Conservation (phyloP, 2,113 vertebrate species). For the Vanacampus margaritifer region DNA sequence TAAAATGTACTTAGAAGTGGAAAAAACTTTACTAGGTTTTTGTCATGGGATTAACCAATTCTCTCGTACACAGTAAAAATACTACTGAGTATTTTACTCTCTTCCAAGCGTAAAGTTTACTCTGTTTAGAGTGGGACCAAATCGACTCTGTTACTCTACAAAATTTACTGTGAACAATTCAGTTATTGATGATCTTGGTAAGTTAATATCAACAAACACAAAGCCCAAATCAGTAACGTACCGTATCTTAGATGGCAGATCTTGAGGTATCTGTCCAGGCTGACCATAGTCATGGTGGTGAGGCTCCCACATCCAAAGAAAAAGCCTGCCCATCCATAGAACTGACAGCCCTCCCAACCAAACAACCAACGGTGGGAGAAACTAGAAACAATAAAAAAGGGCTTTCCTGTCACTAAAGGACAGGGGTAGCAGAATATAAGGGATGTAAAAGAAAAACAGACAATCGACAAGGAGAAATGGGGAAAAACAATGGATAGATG, state of each 20-base stretch:
- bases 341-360: slow-evolving; percentile 87
- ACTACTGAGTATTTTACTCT: no score
- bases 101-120: no score
- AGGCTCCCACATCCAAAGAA: slow-evolving; percentile 95
- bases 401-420: slow-evolving; percentile 84
- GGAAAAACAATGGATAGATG: not conserved
- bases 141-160: no score
- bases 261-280: slow-evolving; percentile 91
- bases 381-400: slow-evolving; percentile 89
- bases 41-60: no score
- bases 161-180: not conserved
- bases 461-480: not conserved
- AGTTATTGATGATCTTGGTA: not conserved
- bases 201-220: not conserved
- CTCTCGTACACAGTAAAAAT: no score
- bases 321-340: slow-evolving; percentile 93
- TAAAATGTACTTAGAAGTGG: no score
- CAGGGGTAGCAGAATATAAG: slow-evolving; percentile 1
- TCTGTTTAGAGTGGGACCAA: no score
- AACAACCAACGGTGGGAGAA: slow-evolving; percentile 92
- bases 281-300: slow-evolving; percentile 91
- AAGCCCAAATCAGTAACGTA: slow-evolving; percentile 50
- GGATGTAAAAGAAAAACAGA: slow-evolving; percentile 4
- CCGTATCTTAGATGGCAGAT: slow-evolving; percentile 91
- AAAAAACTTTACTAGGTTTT: no score